Base-by-base conservation (phyloP, 2,888 invertebrate species). In the Ypsolopha sequella region DNA sequence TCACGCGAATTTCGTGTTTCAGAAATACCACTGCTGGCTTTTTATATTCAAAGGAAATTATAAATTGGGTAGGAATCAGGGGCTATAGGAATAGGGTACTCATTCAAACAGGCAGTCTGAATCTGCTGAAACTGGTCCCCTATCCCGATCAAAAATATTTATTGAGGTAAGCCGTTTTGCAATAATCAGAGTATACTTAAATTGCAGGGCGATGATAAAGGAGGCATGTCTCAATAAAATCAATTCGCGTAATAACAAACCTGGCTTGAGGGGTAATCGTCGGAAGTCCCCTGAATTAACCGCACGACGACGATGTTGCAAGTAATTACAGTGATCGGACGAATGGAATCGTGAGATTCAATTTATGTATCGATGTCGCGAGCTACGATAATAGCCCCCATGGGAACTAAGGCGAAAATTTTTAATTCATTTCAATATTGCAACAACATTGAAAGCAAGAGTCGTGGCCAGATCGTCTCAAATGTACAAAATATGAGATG, bases 301-400 rank as follows among this genome's bases (percentile, higher is more conserved):
- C 68, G 61, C 68, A 66, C 61, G 63, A 63, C 61, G 63, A 63
- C 63, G 65, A 66, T 65, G 67, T 68, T 61, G 63, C 56, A 55
- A 64, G 66, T 75, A 74, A 80, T 76, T 73, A 74, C 71, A 60
- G 73, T 66, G 69, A 76, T 76, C 68, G 34, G 35, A 33, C n/a
- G 65, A 64, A 70, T 72, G 65, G 64, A 73, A 70, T 72, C 73
- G 70, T 69, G 72, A 68, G 71, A 76, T 73, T 70, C 68, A 68
- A 77, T 77, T 77, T 76, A 77, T 77, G 73, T 73, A 76, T 76
- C 72, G 73, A 74, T 74, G 73, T 70, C 70, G 62, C 61, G 58
- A 66, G 71, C 70, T 33, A 50, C 41, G 13, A 43, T 8, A 8
- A 43, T 24, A 24, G 24, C 24, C 24, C n/a, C 24, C 24, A 24